Percentiles rank a stretch among this genome's conserved stretches.
These are phyloP conservation scores for Hydrozoanthus gracilis DNA, from an alignment of 92 coral and sea anemone species.

Conservation along the genomic window DNA sequence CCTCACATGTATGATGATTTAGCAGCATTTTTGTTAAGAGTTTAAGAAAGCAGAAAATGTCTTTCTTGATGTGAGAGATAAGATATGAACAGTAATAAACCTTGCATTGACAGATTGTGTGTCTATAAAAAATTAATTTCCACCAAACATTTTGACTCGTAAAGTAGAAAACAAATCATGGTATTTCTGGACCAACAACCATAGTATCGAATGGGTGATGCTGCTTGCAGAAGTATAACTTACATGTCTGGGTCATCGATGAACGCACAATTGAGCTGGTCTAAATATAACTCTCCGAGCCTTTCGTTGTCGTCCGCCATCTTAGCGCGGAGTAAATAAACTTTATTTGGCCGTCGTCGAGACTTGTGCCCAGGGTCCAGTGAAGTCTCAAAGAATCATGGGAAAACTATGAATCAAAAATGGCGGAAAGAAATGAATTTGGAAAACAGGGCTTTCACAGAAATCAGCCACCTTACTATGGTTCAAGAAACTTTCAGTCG, in stretches of 20 bases:
- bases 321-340: conserved; percentile 36
- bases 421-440: conserved; percentile 20
- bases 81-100: background rate
- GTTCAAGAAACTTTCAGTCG: background rate
- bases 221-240: conserved; percentile 39
- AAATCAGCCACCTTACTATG: conserved; percentile 4
- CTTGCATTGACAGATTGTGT: background rate
- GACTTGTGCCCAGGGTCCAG: conserved; percentile 22
- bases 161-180: background rate
- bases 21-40: too few relatives aligned
- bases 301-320: conserved; percentile 72
- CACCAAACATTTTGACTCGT: background rate
- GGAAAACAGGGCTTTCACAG: conserved; percentile 10
- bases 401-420: conserved; percentile 7
- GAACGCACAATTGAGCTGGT: conserved; percentile 75
- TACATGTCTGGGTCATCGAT: conserved; percentile 82
- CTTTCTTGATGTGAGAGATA: too few relatives aligned
- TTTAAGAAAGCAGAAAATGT: too few relatives aligned
- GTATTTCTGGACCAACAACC: background rate
- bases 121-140: conserved; percentile 15
- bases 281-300: conserved; percentile 71
- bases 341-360: conserved; percentile 32
- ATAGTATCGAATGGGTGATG: background rate
- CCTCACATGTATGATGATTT: too few relatives aligned
- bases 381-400: conserved; percentile 20